Conservation (phyloP, 2,797 vertebrate species). For the Poecilia wingei region DNA sequence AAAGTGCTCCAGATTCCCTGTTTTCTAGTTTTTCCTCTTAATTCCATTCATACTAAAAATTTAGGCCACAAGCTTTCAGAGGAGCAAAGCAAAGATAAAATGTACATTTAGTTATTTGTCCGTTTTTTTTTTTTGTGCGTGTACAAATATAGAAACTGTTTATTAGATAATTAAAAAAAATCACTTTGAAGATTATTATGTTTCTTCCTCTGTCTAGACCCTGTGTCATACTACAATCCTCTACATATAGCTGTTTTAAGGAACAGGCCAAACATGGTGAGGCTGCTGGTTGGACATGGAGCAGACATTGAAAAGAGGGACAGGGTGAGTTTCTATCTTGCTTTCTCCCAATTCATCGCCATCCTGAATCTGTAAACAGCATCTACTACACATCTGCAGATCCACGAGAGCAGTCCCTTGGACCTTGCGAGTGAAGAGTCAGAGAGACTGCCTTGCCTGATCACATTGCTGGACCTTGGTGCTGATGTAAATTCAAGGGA, state of each 20-base stretch:
- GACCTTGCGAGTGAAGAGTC: conserved; percentile 92
- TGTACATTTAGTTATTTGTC: background rate
- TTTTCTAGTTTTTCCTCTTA: conserved; percentile 9
- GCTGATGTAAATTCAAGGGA: conserved; percentile 88
- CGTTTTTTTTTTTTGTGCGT: background rate
- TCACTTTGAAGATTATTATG: background rate
- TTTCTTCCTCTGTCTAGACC: conserved; percentile 78
- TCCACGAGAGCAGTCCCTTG: conserved; percentile 92
- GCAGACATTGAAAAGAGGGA: conserved; percentile 91
- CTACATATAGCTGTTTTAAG: conserved; percentile 90
- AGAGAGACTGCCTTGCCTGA: conserved; percentile 87
- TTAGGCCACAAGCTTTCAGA: background rate
- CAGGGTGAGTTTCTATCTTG: conserved; percentile 77
- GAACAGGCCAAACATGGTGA: conserved; percentile 86
- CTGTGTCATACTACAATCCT: conserved; percentile 93
- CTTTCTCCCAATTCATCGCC: background rate
- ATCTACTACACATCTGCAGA: conserved; percentile 69
- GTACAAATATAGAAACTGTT: background rate
- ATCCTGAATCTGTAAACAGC: background rate
- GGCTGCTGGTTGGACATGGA: conserved; percentile 84
- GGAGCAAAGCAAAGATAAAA: background rate
- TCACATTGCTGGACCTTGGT: conserved; percentile 86
- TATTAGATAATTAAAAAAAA: background rate
- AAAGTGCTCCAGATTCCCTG: conserved; percentile 5
- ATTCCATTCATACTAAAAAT: conserved; percentile 9